These are phyloP conservation scores for Aphelinus atriplicis DNA, from an alignment of 1,140 invertebrate species.

Conservation along the genomic window DNA sequence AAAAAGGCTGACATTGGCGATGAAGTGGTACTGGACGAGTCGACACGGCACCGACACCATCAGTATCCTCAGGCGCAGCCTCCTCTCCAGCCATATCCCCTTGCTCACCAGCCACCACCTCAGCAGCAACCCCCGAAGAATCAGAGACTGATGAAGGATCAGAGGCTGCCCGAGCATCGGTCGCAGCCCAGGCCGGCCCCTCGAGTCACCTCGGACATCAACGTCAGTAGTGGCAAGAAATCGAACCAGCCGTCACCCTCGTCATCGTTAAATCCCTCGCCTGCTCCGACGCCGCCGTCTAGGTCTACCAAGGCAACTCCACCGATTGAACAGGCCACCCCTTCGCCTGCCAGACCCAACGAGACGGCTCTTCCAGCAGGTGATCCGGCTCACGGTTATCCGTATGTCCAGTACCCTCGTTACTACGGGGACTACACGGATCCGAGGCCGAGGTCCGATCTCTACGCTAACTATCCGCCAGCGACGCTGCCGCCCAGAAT, in stretches of 20 bases:
- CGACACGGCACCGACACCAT: slow-evolving; percentile 47
- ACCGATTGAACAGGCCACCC: not conserved
- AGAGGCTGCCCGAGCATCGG: not conserved
- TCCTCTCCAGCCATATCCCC: slow-evolving; percentile 49
- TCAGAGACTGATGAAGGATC: slow-evolving; percentile 2
- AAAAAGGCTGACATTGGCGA: slow-evolving; percentile 48
- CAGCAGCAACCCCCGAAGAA: slow-evolving; percentile 49
- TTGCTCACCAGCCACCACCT: slow-evolving; percentile 39
- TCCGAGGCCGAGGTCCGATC: slow-evolving; percentile 56
- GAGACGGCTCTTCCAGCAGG: slow-evolving; percentile 43
- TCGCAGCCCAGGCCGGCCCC: not conserved
- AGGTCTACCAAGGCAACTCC: not conserved
- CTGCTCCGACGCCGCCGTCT: not conserved
- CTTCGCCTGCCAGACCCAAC: slow-evolving; percentile 13
- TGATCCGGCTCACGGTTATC: slow-evolving; percentile 55
- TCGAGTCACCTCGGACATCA: slow-evolving; percentile 16
- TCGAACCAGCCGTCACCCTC: not conserved
- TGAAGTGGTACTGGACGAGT: slow-evolving; percentile 53
- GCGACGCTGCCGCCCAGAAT: slow-evolving; percentile 34
- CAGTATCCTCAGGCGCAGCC: slow-evolving; percentile 49
- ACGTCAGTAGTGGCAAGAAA: slow-evolving; percentile 43
- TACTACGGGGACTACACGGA: slow-evolving; percentile 61
- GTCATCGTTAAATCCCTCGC: not conserved
- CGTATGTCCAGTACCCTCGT: slow-evolving; percentile 61
- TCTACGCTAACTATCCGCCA: slow-evolving; percentile 58